Percentiles rank a stretch among this genome's conserved stretches.
phyloP scores from a whole-genome alignment of 2,888 invertebrate species.

The Tryphoninae sp. region DNA sequence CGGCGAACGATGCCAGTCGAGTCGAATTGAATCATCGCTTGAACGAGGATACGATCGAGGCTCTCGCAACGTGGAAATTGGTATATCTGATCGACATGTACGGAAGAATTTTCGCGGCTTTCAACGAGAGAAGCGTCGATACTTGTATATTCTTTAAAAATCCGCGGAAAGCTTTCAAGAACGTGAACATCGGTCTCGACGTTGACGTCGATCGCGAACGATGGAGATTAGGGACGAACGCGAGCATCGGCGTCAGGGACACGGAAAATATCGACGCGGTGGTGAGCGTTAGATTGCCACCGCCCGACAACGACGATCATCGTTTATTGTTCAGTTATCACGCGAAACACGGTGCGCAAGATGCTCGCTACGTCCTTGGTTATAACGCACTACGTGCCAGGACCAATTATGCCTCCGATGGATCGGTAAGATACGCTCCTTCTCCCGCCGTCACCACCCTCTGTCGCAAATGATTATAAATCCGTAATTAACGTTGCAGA shows the following conservation, averaged over 20 bases:
- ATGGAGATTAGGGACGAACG: slow-evolving; percentile 85
- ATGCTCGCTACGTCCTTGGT: slow-evolving; percentile 82
- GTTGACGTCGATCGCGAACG: slow-evolving; percentile 83
- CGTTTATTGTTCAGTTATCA: slow-evolving; percentile 83
- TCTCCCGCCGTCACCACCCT: no score
- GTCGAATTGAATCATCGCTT: slow-evolving; percentile 75
- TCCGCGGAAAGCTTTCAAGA: slow-evolving; percentile 82
- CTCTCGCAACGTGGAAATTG: slow-evolving; percentile 83
- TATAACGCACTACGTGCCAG: slow-evolving; percentile 83
- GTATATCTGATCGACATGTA: slow-evolving; percentile 81
- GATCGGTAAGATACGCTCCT: slow-evolving; percentile 81
- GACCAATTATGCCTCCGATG: slow-evolving; percentile 84
- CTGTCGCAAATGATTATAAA: neutral
- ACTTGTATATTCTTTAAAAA: slow-evolving; percentile 83
- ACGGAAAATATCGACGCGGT: slow-evolving; percentile 83
- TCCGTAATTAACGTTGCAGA: slow-evolving; percentile 64
- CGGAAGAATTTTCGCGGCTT: slow-evolving; percentile 75
- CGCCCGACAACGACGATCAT: slow-evolving; percentile 86
- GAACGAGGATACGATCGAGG: slow-evolving; percentile 81
- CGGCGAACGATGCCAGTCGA: slow-evolving; percentile 73
- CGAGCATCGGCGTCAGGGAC: slow-evolving; percentile 82
- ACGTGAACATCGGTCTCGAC: slow-evolving; percentile 83
- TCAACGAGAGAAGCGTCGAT: slow-evolving; percentile 79
- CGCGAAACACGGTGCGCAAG: slow-evolving; percentile 78
- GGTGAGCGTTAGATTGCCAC: slow-evolving; percentile 84